Base-by-base conservation (phyloP, 2,113 vertebrate species). In the Bungarus multicinctus region DNA sequence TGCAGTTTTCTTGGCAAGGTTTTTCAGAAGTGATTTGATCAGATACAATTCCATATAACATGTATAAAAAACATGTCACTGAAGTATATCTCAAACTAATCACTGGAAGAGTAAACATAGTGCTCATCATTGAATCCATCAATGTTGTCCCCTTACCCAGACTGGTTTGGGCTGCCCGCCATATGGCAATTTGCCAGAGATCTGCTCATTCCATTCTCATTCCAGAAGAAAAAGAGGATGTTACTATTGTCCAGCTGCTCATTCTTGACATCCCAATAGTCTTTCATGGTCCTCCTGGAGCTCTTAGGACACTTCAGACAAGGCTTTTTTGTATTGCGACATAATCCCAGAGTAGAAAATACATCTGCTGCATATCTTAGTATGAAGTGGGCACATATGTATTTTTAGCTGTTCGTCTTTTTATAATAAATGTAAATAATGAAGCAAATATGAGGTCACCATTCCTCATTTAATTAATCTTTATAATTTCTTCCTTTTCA, bases 131-230 rank as follows among this genome's bases (percentile, higher is more conserved):
- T 58, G 54, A 87, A 86, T 10, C 39, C 27, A 58, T 55, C 23
- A 20, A 86, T 50, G 54, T 57, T 34, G 47, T 58, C 18, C 34
- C 25, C 23, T 64, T 60, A 87, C 43, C 85, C 16, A 87, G 86
- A 87, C 57, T 52, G 85, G 50, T 45, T 60, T 23, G 53, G 58
- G 85, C 43, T 91, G 54, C 91, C 85, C 34, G 54, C 30, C 85
- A 60, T 34, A 22, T 87, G 91, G 91, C 91, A 91, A 60, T 43
- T 86, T 60, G 55, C 91, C 91, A 91, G 57, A 47, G 91, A 87
- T 87, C 85, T 45, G 57, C 30, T 60, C 91, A 91, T 91, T 91
- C 85, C 55, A 91, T 91, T 91, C 55, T 91, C 30, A 91, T 87
- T 87, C 91, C 85, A 87, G 91, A 57, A 64, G 85, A 64, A 64